These are phyloP conservation scores for Steatornis caripensis DNA, from an alignment of 2,113 vertebrate species.

Conservation along the genomic window DNA sequence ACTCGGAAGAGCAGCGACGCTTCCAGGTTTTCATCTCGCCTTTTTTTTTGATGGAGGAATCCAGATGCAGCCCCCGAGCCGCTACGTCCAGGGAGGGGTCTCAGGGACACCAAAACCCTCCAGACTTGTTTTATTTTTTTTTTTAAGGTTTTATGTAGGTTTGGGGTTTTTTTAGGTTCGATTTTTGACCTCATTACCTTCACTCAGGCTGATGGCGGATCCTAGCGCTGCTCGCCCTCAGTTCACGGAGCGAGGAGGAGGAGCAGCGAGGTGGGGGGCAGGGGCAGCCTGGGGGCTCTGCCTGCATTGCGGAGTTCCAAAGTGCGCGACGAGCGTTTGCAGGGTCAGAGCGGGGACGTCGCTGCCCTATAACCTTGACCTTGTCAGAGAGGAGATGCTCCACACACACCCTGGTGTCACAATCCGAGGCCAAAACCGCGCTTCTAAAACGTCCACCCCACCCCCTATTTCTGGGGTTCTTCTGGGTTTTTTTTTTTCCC, in stretches of 20 bases:
- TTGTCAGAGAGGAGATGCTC: not conserved
- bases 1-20: not conserved
- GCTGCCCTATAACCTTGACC: not conserved
- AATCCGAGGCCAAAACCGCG: not conserved
- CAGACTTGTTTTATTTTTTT: not conserved
- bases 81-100: not conserved
- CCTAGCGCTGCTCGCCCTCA: not conserved
- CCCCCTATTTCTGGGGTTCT: too few relatives aligned
- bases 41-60: not conserved
- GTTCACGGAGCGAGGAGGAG: too few relatives aligned
- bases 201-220: not conserved
- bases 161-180: too few relatives aligned
- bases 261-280: too few relatives aligned
- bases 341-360: too few relatives aligned
- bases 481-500: too few relatives aligned
- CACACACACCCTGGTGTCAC: not conserved
- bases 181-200: not conserved
- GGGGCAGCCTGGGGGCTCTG: too few relatives aligned
- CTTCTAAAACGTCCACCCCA: not conserved
- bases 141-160: not conserved
- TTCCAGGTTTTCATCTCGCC: not conserved
- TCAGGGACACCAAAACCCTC: not conserved
- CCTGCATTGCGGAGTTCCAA: too few relatives aligned
- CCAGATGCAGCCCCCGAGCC: not conserved
- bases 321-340: too few relatives aligned